Evolutionary conservation across 35 echinoderm and acorn worm species (phyloP).

Genomic region (Amphiura filiformis): DNA sequence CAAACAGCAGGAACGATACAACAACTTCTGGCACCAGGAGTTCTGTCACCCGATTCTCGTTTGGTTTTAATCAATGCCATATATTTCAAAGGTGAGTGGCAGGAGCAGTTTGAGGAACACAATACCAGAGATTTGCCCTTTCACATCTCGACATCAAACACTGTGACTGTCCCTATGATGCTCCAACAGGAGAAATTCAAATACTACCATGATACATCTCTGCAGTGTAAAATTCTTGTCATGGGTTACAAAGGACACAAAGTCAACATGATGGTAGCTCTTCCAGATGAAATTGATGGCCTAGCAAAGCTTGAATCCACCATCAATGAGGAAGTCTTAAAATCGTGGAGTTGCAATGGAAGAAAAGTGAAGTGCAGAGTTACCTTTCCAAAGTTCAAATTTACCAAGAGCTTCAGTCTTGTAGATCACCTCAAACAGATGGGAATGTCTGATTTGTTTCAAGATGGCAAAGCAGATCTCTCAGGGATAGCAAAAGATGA

Average conservation of each 20-base stretch:
- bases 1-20: too few species aligned
- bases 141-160: conserved; percentile 3
- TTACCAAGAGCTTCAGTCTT: conserved; percentile 45
- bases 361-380: conserved; percentile 32
- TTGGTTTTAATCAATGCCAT: conserved; percentile 79
- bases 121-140: conserved; percentile 31
- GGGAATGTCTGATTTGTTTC: conserved; percentile 78
- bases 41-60: too few species aligned
- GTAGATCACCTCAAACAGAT: conserved; percentile 41
- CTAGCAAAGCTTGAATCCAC: conserved; percentile 36
- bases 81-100: conserved; percentile 79
- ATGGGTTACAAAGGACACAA: conserved; percentile 52
- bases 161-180: conserved; percentile 56
- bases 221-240: conserved; percentile 56
- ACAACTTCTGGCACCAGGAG: too few species aligned
- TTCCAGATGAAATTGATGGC: conserved; percentile 55
- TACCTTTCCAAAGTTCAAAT: conserved; percentile 64
- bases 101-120: conserved; percentile 20
- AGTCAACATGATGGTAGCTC: conserved; percentile 59
- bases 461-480: conserved; percentile 47
- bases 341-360: conserved; percentile 22
- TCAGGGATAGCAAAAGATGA: conserved; percentile 44
- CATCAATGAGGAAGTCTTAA: conserved; percentile 22
- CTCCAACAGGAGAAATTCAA: conserved; percentile 19
- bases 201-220: conserved; percentile 12